phyloP scores from a whole-genome alignment of 1,140 invertebrate species.

The Diorhabda carinulata region DNA sequence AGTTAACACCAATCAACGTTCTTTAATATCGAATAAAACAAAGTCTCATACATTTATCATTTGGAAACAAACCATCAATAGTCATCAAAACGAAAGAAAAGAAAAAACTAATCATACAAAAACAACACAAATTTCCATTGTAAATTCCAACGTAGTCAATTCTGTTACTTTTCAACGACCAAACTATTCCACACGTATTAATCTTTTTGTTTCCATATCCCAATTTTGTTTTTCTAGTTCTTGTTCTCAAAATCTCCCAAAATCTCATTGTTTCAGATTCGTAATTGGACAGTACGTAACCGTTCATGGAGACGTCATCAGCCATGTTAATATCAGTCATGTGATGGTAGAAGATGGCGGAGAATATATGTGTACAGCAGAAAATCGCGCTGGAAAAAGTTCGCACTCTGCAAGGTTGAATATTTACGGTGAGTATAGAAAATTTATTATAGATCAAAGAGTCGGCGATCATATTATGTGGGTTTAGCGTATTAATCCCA shows the following conservation, averaged over 20 bases:
- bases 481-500: no score
- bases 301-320: conserved; percentile 77
- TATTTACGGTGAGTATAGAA: conserved; percentile 69
- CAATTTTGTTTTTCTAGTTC: not conserved
- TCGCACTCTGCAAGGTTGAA: conserved; percentile 76
- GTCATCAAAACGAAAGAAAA: no score
- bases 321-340: conserved; percentile 81
- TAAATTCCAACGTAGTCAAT: no score
- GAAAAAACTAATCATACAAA: no score
- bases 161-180: no score
- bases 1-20: no score
- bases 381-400: conserved; percentile 72
- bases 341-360: conserved; percentile 84
- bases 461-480: not conserved
- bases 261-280: conserved; percentile 55
- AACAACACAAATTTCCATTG: no score
- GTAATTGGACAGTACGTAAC: conserved; percentile 79
- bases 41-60: no score
- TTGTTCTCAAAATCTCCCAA: not conserved
- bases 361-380: conserved; percentile 76
- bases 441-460: not conserved
- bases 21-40: no score
- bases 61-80: no score
- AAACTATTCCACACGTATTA: no score
- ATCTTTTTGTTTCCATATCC: no score